phyloP scores from a whole-genome alignment of 92 coral and sea anemone genomes.

The Bergia puertoricense region DNA sequence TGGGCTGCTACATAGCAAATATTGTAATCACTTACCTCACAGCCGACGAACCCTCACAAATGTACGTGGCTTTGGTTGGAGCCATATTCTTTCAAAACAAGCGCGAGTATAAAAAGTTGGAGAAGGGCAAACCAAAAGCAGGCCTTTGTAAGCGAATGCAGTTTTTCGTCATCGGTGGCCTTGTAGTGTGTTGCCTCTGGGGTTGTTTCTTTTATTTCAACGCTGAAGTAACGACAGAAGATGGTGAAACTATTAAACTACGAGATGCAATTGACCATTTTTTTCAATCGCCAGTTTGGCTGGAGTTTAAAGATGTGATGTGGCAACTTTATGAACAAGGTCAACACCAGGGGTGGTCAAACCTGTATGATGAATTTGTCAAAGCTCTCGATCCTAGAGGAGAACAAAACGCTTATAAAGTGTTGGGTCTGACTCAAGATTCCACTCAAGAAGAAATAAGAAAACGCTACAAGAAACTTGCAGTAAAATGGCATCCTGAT shows the following conservation, averaged over 20 bases:
- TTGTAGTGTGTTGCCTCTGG: conserved; percentile 81
- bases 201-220: conserved; percentile 93
- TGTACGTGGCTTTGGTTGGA: conserved; percentile 91
- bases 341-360: conserved; percentile 96
- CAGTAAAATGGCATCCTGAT: conserved; percentile 96
- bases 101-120: conserved; percentile 66
- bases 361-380: conserved; percentile 93
- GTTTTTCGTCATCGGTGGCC: conserved; percentile 72
- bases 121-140: conserved; percentile 56
- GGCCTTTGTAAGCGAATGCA: conserved; percentile 84
- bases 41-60: conserved; percentile 85
- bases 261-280: conserved; percentile 95
- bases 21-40: conserved; percentile 69
- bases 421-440: conserved; percentile 83
- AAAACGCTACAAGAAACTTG: conserved; percentile 88
- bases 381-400: conserved; percentile 98
- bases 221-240: conserved; percentile 95
- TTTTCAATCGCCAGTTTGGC: conserved; percentile 97
- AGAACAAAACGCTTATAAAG: conserved; percentile 92
- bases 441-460: conserved; percentile 88
- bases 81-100: conserved; percentile 81
- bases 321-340: conserved; percentile 90
- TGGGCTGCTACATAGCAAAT: conserved; percentile 70
- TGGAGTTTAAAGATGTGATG: conserved; percentile 89
- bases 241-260: conserved; percentile 94